Evolutionary conservation across 2,888 invertebrate species (phyloP).

Genomic region (Autographa gamma): DNA sequence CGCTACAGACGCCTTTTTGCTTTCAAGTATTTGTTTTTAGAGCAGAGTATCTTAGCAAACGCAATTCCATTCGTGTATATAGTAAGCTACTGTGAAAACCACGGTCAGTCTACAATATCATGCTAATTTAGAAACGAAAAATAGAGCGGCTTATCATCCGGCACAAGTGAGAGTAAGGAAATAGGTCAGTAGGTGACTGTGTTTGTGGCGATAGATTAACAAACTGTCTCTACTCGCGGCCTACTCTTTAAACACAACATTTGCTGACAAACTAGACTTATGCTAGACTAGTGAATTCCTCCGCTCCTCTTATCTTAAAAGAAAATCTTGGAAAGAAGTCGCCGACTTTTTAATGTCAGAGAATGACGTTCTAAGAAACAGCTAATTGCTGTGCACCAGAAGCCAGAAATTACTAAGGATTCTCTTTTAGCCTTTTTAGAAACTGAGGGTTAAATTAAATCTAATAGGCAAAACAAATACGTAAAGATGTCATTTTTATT

Average conservation of each 20-base stretch:
- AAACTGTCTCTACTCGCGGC: constrained; percentile 49
- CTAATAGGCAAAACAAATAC: too few species aligned
- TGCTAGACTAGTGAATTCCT: constrained; percentile 36
- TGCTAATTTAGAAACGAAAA: constrained; percentile 53
- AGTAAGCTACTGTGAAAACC: not conserved
- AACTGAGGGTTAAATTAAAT: too few species aligned
- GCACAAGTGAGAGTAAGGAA: constrained; percentile 51
- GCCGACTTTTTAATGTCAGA: not conserved
- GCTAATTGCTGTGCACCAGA: not conserved
- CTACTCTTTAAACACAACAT: constrained; percentile 47
- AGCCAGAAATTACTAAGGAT: not conserved
- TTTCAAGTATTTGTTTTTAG: too few species aligned
- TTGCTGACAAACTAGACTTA: constrained; percentile 49
- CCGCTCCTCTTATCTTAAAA: constrained; percentile 51
- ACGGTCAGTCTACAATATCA: constrained; percentile 31
- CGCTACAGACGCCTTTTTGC: constrained; percentile 27
- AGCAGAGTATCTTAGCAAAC: too few species aligned
- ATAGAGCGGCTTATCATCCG: constrained; percentile 53
- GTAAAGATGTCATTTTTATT: too few species aligned
- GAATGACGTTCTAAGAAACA: not conserved
- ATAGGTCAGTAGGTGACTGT: constrained; percentile 56
- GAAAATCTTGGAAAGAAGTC: constrained; percentile 33
- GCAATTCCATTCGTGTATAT: not conserved
- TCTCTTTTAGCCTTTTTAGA: too few species aligned
- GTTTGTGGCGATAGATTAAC: constrained; percentile 57